Evolutionary conservation across 1,140 invertebrate species (phyloP).

Genomic region (Ostrea edulis): DNA sequence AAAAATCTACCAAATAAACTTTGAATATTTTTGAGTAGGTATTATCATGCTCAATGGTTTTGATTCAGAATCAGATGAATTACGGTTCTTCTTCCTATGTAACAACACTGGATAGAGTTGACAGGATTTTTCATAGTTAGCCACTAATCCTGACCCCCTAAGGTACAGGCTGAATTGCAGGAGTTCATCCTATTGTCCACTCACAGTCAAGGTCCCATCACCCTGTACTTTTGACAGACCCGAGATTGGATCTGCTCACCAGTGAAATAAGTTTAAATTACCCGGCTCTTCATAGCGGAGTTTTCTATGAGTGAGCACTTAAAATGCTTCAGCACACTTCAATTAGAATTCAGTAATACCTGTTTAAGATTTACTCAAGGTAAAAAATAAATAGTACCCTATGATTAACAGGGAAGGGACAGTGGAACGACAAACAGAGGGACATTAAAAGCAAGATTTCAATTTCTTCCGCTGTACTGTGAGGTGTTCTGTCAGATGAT

Average conservation of each 20-base stretch:
- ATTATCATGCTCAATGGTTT: no score
- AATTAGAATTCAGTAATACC: background rate
- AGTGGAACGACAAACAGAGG: background rate
- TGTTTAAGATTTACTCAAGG: background rate
- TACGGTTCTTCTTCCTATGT: no score
- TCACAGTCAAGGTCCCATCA: background rate
- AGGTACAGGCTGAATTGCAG: background rate
- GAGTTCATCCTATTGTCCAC: background rate
- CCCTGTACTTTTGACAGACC: background rate
- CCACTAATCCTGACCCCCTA: background rate
- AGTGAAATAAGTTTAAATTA: background rate
- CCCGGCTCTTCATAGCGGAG: background rate
- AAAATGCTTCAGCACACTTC: background rate
- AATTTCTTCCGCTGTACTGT: background rate
- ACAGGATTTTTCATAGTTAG: constrained; percentile 1
- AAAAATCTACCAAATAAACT: no score
- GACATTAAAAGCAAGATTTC: background rate
- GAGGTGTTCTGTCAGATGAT: background rate
- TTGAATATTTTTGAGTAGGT: no score
- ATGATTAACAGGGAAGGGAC: background rate
- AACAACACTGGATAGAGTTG: background rate
- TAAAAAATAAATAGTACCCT: constrained; percentile 19
- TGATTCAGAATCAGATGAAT: no score
- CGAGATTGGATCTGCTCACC: background rate
- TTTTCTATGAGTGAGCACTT: background rate